Percentiles rank a stretch among this genome's conserved stretches.
These are phyloP conservation scores for Andrena praecox DNA, from an alignment of 2,888 invertebrate genomes.

Conservation along the genomic window DNA sequence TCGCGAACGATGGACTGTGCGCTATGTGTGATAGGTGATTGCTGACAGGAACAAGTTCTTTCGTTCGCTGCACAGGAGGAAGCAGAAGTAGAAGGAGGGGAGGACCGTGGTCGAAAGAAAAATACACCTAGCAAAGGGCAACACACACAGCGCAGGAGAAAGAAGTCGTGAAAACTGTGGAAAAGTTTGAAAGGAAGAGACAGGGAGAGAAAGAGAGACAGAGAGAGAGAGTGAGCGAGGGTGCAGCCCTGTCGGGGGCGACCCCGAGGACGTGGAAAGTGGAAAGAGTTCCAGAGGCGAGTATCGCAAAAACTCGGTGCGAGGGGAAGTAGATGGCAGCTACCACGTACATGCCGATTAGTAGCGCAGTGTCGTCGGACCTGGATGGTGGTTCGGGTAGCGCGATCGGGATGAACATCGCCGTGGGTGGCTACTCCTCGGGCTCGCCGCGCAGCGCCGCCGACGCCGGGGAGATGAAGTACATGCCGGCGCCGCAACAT, in stretches of 20 bases:
- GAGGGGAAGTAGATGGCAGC: constrained; percentile 92
- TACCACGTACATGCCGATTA: constrained; percentile 96
- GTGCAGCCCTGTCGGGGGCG: constrained; percentile 20
- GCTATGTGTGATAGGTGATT: constrained; percentile 60
- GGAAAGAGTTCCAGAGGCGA: constrained; percentile 82
- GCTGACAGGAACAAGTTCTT: constrained; percentile 14
- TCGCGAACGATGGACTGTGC: constrained; percentile 72
- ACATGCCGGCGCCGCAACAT: constrained; percentile 93
- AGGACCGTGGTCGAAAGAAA: too few species aligned
- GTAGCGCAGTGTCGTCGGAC: constrained; percentile 91
- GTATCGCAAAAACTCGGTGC: constrained; percentile 60
- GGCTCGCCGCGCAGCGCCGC: constrained; percentile 94
- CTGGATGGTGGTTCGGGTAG: constrained; percentile 88
- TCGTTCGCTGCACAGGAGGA: background rate
- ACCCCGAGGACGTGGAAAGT: background rate
- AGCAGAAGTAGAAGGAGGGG: too few species aligned
- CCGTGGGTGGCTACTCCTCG: constrained; percentile 91
- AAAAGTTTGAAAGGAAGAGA: too few species aligned
- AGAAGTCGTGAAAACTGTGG: too few species aligned
- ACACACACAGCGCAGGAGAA: too few species aligned
- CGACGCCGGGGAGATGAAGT: constrained; percentile 97
- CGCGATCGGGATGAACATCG: constrained; percentile 90
- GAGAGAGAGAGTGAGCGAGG: too few species aligned
- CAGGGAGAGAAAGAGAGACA: too few species aligned
- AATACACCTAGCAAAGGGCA: too few species aligned